Evolutionary conservation across 2,113 vertebrate species (phyloP), one percentile per base, ranked within the genome.

Genomic region (Gnathonemus echidnorhynchus): DNA sequence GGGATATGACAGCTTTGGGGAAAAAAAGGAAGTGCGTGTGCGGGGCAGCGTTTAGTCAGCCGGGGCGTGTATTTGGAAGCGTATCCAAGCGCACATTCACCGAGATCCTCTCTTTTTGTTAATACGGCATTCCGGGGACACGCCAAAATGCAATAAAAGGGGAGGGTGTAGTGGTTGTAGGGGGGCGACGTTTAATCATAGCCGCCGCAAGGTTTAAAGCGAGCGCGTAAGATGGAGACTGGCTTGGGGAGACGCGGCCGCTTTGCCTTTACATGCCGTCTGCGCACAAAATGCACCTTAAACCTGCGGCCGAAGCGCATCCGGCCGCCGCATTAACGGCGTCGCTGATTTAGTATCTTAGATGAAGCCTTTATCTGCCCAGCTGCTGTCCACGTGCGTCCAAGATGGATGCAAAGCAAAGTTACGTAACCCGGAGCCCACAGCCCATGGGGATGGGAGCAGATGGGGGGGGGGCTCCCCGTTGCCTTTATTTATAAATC

Each of bases 1-100:
- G 77, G 89, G 53, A 84, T 66, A 89, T 89, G 89, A 89, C 89
- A 89, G 89, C 52, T 62, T 62, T 52, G 53, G 80, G 52, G 53
- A 24, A 48, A 80, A 80, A 52, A 86, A 62, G 80, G 45, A 42
- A 50, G 88, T 74, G 88, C n/a, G 88, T 89, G 62, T 50, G 56
- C 6, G 62, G 17, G 87, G 87, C 87, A 24, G 56, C 35, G 52
- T 21, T 52, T 46, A 50, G 39, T 27, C 80, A 35, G 24, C 11
- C 50, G 77, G 89, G 89, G 80, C 42, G 89, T 86, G 52, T 84
- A n/a, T 53, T 77, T 77, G n/a, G 5, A 27, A 88, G 45, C 42
- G 8, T 46, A 17, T 27, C 58, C 45, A 5, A 80, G 35, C 35
- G 35, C 31, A 15, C 35, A 42, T 80, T 19, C 35, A 42, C 31